These are phyloP conservation scores for Equus quagga DNA, from an alignment of 2,113 vertebrate species.

Conservation along the genomic window DNA sequence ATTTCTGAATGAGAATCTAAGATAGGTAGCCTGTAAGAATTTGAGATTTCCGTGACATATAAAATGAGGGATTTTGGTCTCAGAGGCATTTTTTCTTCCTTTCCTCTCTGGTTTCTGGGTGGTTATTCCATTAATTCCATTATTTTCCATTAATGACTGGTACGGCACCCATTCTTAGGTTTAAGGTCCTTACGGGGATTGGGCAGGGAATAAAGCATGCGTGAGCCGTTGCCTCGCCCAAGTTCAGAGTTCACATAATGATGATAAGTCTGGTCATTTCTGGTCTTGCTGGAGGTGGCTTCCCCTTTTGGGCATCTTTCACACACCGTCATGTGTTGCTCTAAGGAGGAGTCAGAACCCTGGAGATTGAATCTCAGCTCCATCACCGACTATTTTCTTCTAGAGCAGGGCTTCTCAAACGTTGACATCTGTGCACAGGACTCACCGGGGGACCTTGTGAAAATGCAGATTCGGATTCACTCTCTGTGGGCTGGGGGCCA, in stretches of 20 bases:
- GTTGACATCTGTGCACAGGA: too few species aligned
- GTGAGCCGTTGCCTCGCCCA: background rate
- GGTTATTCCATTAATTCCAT: fast-evolving
- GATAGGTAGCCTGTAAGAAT: background rate
- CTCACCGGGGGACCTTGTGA: background rate
- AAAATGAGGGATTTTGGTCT: background rate
- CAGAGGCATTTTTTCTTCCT: too few species aligned
- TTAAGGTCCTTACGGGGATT: background rate
- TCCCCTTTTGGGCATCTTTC: background rate
- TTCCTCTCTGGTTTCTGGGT: background rate
- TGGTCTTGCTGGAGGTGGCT: background rate
- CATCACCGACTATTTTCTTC: background rate
- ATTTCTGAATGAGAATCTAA: background rate
- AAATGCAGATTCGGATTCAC: background rate
- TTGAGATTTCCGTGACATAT: background rate
- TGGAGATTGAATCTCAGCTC: background rate
- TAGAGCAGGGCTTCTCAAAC: background rate
- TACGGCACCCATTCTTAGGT: background rate
- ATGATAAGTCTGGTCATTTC: background rate
- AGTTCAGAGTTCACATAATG: background rate
- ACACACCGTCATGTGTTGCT: fast-evolving
- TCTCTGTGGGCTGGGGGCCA: background rate
- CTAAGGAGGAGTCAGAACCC: background rate
- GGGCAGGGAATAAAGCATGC: background rate
- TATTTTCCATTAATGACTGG: background rate